These are phyloP conservation scores for Vulpes ferrilata DNA, from an alignment of 2,113 vertebrate species.

Conservation along the genomic window DNA sequence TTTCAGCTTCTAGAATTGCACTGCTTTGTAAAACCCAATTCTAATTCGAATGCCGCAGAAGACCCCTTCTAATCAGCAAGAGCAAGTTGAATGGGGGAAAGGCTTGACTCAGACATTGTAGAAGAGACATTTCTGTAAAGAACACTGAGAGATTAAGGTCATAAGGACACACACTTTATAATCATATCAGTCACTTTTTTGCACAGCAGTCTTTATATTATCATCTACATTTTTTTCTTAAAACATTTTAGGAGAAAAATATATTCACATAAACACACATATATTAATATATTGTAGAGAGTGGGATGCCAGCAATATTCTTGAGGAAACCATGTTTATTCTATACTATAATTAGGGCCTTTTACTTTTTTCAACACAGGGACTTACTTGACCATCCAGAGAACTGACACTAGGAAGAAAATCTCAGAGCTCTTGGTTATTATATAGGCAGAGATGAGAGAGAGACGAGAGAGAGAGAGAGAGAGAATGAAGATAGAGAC, in stretches of 20 bases:
- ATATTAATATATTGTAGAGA: not conserved
- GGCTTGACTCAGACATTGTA: not conserved
- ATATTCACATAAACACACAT: not conserved
- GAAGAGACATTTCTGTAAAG: not conserved
- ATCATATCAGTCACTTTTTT: not conserved
- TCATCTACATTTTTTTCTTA: not conserved
- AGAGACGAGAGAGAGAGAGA: not conserved
- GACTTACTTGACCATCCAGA: not conserved
- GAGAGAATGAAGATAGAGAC: not conserved
- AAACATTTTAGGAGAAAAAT: not conserved
- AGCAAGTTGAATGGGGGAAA: not conserved
- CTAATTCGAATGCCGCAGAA: not conserved
- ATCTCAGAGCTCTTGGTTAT: not conserved
- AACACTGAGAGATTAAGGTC: not conserved
- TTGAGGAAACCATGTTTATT: constrained; percentile 7
- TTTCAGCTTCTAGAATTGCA: not conserved
- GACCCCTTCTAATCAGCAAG: not conserved
- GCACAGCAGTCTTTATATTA: not conserved
- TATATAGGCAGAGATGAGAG: not conserved
- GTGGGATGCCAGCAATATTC: not conserved
- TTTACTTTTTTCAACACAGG: not conserved
- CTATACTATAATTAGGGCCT: not conserved
- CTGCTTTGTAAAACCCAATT: constrained; percentile 12
- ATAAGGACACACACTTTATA: not conserved
- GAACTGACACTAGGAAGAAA: not conserved